Base-by-base conservation (phyloP, 2,888 invertebrate species). In the Minunthozetes semirufus region DNA sequence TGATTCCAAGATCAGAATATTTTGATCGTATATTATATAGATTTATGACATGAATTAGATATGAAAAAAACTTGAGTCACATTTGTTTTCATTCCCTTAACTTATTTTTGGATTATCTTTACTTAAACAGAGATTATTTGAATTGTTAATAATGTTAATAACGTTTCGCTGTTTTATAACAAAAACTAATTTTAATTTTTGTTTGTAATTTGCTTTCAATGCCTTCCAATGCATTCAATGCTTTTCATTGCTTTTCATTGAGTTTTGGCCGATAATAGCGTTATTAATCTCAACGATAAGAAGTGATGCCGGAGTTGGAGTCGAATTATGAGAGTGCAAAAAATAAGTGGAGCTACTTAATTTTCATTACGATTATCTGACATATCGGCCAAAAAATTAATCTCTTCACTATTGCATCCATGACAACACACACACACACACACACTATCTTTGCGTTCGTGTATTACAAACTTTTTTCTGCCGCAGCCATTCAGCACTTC, bases 311-410 rank as follows among this genome's bases (percentile, higher is more conserved):
- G 53, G 53, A n/a, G 53, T 13, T 6, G n/a, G 19, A 13, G 53
- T 53, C 11, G 9, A n/a, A 13, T 8, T 53, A n/a, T 53, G n/a
- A 53, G 19, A 53, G 53, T 13, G 53, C 9, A 53, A 53, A 53
- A 53, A 53, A 13, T 8, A 53, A 53, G 15, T 8, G 15, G 53
- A n/a, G 53, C 53, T 53, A 53, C 53, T 53, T 53, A 53, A 53
- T 53, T 53, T 53, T 53, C 53, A 53, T 53, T 53, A 53, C 53
- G 17, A 53, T 53, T 53, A 53, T 53, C 53, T 53, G 53, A 53
- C 53, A 53, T 53, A 53, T 53, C 53, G n/a, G 17, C n/a, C 11
- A 53, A 53, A 53, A 53, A 53, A 53, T 53, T 53, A 53, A 53
- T 53, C 53, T 53, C 17, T 19, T 19, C 53, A 53, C 53, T 53